Base-by-base conservation (phyloP, 2,888 invertebrate genomes). In the Diabrotica balteata region DNA sequence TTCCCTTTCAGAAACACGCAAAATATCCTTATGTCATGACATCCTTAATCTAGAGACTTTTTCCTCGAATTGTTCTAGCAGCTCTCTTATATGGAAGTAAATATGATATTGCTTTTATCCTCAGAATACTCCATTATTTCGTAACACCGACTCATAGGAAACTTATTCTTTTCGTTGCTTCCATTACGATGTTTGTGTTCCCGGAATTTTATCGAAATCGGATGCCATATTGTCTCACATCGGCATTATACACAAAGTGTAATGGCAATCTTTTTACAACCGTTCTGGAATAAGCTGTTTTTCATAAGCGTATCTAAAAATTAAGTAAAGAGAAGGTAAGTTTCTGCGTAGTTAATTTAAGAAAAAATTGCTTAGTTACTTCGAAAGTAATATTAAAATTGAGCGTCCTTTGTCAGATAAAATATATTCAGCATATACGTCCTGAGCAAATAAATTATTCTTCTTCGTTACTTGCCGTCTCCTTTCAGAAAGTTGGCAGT, bases 171-270 rank as follows among this genome's bases (percentile, higher is more conserved):
- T 32, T 54, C 32, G 42, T 43, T 7, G 43, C 42, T 9, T 7
- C 54, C n/a, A n/a, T 54, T 43, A 54, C 54, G 42, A 63, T 63
- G 55, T 55, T 63, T 57, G 50, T 63, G 11, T 63, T 50, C 57
- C 57, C 57, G 55, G 63, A 57, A 45, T 63, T 63, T 63, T 57
- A 63, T 63, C 63, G 63, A 50, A 63, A 63, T 63, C 63, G 57
- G 63, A 63, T 63, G 45, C 57, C 50, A 57, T 44, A 63, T 57
- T 63, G 49, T 63, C 63, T 63, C 57, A 57, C 32, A 32, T 32
- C 32, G 32, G 32, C 32, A 32, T 32, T 32, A 32, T 32, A 32
- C 32, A 32, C 63, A 63, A 63, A 44, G 17, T 55, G 43, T 63
- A 49, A 57, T 57, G 57, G 47, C 63, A 63, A 10, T 17, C 47